Evolutionary conservation across 92 coral and sea anemone genomes (phyloP).

Genomic region (Muricea muricata): DNA sequence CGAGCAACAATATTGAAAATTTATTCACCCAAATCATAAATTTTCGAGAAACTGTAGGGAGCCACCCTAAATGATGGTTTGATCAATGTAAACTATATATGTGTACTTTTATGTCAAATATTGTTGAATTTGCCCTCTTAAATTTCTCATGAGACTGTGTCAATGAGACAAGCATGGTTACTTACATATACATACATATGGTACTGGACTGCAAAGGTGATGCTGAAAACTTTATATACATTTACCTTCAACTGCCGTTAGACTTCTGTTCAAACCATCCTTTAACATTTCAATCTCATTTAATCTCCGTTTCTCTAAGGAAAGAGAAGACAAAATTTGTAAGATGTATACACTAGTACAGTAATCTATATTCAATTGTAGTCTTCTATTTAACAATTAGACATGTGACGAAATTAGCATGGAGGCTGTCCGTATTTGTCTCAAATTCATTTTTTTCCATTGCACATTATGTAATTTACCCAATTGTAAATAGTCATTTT

Average conservation of each 20-base stretch:
- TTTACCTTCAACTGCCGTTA: not conserved
- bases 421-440: not conserved
- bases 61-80: not conserved
- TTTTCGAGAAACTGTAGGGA: no score
- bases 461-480: not conserved
- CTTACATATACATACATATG: no score
- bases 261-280: not conserved
- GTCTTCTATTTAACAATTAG: not conserved
- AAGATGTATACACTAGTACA: not conserved
- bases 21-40: no score
- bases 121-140: not conserved
- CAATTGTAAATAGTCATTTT: not conserved
- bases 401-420: not conserved
- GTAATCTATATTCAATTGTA: not conserved
- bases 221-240: not conserved
- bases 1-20: not conserved
- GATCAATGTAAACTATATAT: not conserved
- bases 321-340: not conserved
- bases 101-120: not conserved
- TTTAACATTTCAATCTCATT: not conserved
- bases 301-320: not conserved
- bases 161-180: not conserved
- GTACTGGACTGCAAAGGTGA: not conserved
- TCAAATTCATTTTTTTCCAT: not conserved
- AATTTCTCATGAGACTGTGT: not conserved